A percentile compares a stretch with the other conserved stretches of the same genome.
These are phyloP conservation scores for Luehdorfia chinensis DNA, from an alignment of 1,140 invertebrate species.

Conservation along the genomic window DNA sequence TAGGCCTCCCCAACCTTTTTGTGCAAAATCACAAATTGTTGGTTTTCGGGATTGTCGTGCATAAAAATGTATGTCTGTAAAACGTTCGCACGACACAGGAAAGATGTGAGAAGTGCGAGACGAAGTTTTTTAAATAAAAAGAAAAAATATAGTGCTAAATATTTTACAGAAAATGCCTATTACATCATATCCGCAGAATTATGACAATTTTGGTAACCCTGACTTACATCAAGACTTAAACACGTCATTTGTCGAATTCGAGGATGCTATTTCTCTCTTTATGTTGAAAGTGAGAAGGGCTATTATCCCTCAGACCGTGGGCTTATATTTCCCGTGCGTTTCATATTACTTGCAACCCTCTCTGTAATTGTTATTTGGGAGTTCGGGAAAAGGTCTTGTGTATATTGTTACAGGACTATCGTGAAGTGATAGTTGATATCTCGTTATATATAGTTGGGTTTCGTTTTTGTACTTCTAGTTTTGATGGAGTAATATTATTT, in stretches of 20 bases:
- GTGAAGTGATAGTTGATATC: neutral
- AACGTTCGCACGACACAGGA: no score
- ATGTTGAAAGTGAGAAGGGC: neutral
- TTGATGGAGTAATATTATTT: no score
- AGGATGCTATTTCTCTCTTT: neutral
- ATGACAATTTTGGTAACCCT: neutral
- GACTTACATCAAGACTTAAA: neutral
- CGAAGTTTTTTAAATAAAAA: no score
- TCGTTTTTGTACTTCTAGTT: no score
- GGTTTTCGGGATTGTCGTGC: no score
- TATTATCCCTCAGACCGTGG: neutral
- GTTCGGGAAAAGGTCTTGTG: slow-evolving; percentile 1
- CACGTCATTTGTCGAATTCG: neutral
- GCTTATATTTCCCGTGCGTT: neutral
- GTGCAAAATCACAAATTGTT: no score
- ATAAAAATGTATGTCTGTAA: no score
- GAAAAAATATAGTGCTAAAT: no score
- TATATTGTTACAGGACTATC: neutral
- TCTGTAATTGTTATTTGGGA: slow-evolving; percentile 6
- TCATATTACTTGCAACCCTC: slow-evolving; percentile 6
- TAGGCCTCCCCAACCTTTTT: no score
- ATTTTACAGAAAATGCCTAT: no score
- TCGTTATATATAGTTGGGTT: no score
- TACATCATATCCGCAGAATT: neutral
- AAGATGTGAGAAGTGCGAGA: no score